These are phyloP conservation scores for Eulemur albifrons DNA, from an alignment of 2,797 vertebrate genomes.

Conservation along the genomic window DNA sequence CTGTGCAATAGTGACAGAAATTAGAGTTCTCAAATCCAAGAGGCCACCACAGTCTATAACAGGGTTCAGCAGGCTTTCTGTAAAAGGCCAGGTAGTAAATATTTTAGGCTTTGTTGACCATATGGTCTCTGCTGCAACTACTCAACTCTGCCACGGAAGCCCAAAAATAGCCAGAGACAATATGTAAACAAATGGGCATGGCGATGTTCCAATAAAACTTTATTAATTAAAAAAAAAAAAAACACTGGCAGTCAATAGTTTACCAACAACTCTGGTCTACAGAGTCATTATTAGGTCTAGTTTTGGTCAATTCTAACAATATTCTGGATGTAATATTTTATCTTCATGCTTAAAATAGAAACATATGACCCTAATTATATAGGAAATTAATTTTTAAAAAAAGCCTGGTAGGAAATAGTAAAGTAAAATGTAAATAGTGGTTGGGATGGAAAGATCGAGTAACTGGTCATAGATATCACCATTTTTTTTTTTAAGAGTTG, in stretches of 20 bases:
- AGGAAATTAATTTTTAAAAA: neutral
- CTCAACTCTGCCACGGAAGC: neutral
- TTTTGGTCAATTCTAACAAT: conserved; percentile 15
- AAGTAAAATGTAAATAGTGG: neutral
- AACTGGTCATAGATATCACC: neutral
- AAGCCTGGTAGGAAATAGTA: neutral
- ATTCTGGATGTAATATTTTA: neutral
- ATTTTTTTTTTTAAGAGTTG: neutral
- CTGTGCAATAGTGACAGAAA: neutral
- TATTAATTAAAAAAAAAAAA: neutral
- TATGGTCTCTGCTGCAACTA: neutral
- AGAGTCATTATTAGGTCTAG: neutral
- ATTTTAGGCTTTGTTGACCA: neutral
- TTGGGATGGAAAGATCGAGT: neutral
- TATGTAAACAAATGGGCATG: neutral
- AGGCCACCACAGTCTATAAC: neutral
- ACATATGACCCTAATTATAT: neutral
- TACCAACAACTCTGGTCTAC: neutral
- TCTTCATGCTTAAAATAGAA: conserved; percentile 30
- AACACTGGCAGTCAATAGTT: neutral
- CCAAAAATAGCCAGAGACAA: neutral
- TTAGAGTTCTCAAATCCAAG: neutral
- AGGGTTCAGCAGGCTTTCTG: neutral
- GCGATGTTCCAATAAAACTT: neutral
- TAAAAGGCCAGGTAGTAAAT: neutral